Evolutionary conservation across 1,140 invertebrate species (phyloP).

Genomic region (Atta colombica): DNA sequence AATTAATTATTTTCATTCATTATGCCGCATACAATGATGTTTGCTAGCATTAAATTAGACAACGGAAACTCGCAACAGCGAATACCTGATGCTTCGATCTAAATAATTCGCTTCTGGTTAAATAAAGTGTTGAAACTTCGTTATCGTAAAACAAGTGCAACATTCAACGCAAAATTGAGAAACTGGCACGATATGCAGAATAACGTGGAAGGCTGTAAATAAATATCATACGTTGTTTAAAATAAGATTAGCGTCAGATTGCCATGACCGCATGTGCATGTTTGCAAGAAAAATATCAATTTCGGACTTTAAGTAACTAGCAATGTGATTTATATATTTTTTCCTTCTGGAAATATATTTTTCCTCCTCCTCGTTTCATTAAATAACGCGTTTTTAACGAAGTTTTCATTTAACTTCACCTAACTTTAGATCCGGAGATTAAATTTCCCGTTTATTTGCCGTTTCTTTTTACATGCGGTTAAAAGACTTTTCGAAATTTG

Average conservation of each 20-base stretch:
- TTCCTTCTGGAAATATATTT: background rate
- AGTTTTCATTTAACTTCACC: slow-evolving; percentile 21
- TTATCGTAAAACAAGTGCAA: slow-evolving; percentile 26
- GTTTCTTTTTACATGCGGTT: slow-evolving; percentile 41
- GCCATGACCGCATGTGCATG: too few relatives aligned
- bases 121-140: slow-evolving; percentile 52
- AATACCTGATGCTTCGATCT: slow-evolving; percentile 41
- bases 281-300: background rate
- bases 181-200: slow-evolving; percentile 24
- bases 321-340: background rate
- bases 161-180: slow-evolving; percentile 28
- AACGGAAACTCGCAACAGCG: slow-evolving; percentile 12
- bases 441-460: slow-evolving; percentile 40
- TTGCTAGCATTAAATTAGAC: slow-evolving; percentile 53
- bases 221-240: slow-evolving; percentile 14
- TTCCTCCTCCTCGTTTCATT: background rate
- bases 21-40: slow-evolving; percentile 46
- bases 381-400: slow-evolving; percentile 20
- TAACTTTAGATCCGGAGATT: slow-evolving; percentile 21
- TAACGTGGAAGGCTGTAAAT: slow-evolving; percentile 1
- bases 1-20: slow-evolving; percentile 60
- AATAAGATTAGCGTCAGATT: background rate
- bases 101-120: slow-evolving; percentile 41
- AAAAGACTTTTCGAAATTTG: slow-evolving; percentile 36
- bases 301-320: background rate